Percentiles rank a stretch among this genome's conserved stretches.
phyloP scores from a whole-genome alignment of 2,797 vertebrate species.

The Poecilia gillii region DNA sequence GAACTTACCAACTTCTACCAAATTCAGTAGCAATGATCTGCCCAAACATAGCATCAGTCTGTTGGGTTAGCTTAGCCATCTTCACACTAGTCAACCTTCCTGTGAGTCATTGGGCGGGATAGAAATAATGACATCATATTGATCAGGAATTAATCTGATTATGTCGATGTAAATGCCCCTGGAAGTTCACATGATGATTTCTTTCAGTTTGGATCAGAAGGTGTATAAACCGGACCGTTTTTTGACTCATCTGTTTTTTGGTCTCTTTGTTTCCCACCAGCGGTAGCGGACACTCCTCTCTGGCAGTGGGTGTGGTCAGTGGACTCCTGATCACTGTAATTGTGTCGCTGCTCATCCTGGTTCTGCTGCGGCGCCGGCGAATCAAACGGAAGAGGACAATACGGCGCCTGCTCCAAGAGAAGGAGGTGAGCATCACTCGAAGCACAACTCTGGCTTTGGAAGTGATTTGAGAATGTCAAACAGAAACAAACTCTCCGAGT shows the following conservation, averaged over 20 bases:
- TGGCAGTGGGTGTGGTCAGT: slow-evolving; percentile 84
- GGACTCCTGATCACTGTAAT: slow-evolving; percentile 84
- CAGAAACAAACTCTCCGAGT: not conserved
- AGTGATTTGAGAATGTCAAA: not conserved
- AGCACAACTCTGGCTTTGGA: not conserved
- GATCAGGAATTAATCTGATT: not conserved
- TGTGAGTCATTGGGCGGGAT: not conserved
- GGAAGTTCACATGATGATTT: not conserved
- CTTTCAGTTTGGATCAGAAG: not conserved
- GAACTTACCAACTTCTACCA: no score
- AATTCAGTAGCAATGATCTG: no score
- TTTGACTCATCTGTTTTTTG: not conserved
- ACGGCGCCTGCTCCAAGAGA: slow-evolving; percentile 91
- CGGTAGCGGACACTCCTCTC: slow-evolving; percentile 65
- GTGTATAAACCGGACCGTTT: not conserved
- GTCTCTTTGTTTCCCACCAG: slow-evolving; percentile 60
- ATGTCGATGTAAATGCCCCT: not conserved
- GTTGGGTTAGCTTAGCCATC: not conserved
- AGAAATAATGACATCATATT: not conserved
- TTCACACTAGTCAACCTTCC: not conserved
- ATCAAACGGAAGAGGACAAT: slow-evolving; percentile 89
- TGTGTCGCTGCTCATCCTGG: slow-evolving; percentile 78
- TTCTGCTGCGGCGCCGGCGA: slow-evolving; percentile 83
- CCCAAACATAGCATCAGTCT: not conserved
- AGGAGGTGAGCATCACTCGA: slow-evolving; percentile 77